These are phyloP conservation scores for Orthosia gothica DNA, from an alignment of 2,888 invertebrate species.

Conservation along the genomic window DNA sequence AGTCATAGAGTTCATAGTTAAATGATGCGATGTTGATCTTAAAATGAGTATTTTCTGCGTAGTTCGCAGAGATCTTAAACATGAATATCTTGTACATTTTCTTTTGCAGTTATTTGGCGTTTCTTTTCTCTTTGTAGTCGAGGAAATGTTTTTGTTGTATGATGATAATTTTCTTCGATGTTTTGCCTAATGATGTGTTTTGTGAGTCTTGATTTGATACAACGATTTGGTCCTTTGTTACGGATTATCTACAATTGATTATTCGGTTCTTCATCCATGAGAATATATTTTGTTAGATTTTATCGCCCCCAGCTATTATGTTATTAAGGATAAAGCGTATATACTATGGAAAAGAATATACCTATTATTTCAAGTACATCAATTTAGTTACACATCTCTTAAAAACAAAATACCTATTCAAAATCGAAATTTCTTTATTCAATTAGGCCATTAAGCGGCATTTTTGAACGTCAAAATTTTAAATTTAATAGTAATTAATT, in stretches of 20 bases:
- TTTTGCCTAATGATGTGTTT: conserved; percentile 20
- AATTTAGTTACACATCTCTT: no score
- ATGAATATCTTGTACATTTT: conserved; percentile 70
- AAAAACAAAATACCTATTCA: no score
- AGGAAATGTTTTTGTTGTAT: conserved; percentile 36
- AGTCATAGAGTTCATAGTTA: conserved; percentile 38
- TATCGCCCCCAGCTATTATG: neutral
- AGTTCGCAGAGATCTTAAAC: conserved; percentile 68
- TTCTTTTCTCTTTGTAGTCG: conserved; percentile 43
- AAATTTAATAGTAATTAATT: no score
- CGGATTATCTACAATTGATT: no score
- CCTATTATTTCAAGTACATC: no score
- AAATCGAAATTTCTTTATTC: no score
- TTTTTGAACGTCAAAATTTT: no score
- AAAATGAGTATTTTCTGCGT: conserved; percentile 44
- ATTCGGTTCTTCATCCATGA: no score
- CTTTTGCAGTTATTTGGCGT: conserved; percentile 57
- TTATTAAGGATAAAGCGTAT: no score
- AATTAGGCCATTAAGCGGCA: no score
- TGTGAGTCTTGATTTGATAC: neutral
- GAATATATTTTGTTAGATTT: neutral
- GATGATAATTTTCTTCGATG: conserved; percentile 23
- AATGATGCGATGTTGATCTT: conserved; percentile 25
- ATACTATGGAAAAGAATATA: no score
- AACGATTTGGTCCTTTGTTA: neutral